These are phyloP conservation scores for western clawed frog (Xenopus tropicalis) DNA, from an alignment of 2,113 vertebrate genomes.

Conservation along the genomic window UCB_Xtro_10.0 CM004446.2:86008501-86009000, in stretches of 20 bases:
- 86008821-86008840: constrained; percentile 64
- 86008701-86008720: constrained; percentile 84
- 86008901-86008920: too few relatives aligned
- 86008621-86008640: constrained; percentile 94
- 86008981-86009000: too few relatives aligned
- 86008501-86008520: constrained; percentile 71
- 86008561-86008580: constrained; percentile 76
- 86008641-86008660: constrained; percentile 95
- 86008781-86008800: constrained; percentile 82
- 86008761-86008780: constrained; percentile 90
- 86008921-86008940: too few relatives aligned
- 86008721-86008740: constrained; percentile 92
- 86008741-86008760: constrained; percentile 96
- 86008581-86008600: constrained; percentile 81
- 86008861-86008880: neutral
- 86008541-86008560: constrained; percentile 71
- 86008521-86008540: constrained; percentile 68
- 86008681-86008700: constrained; percentile 99
- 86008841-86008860: constrained; percentile 60
- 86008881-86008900: neutral
- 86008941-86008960: too few relatives aligned
- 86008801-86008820: constrained; percentile 75
- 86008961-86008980: too few relatives aligned
- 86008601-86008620: constrained; percentile 85
- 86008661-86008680: constrained; percentile 99